A percentile compares a stretch with the other conserved stretches of the same genome.
These are phyloP conservation scores for Polyommatus icarus DNA, from an alignment of 2,888 invertebrate species.

Conservation along the genomic window DNA sequence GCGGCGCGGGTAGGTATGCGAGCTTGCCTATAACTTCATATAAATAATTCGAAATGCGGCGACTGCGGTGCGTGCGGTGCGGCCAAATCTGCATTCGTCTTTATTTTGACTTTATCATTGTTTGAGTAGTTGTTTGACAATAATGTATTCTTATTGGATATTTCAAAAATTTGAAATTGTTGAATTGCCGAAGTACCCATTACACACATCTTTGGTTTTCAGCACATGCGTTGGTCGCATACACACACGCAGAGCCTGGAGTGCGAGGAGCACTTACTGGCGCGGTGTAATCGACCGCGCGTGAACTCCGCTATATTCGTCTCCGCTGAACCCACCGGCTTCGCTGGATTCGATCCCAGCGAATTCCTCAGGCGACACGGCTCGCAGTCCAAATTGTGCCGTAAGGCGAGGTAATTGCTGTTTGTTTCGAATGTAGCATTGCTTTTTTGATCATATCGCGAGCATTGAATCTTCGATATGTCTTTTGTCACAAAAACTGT, in stretches of 20 bases:
- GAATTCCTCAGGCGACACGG: conserved; percentile 90
- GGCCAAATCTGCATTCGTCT: too few relatives aligned
- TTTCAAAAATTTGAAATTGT: too few relatives aligned
- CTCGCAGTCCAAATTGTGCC: conserved; percentile 88
- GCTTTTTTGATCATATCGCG: too few relatives aligned
- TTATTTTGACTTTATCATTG: too few relatives aligned
- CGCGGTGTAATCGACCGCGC: conserved; percentile 84
- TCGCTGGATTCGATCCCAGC: conserved; percentile 88
- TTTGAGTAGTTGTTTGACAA: too few relatives aligned
- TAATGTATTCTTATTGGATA: too few relatives aligned
- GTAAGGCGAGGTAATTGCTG: conserved; percentile 84
- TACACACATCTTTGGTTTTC: conserved; percentile 42
- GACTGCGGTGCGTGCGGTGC: too few relatives aligned
- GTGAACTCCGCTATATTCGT: conserved; percentile 94
- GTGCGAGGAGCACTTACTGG: conserved; percentile 80
- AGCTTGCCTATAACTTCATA: too few relatives aligned
- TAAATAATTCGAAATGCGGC: too few relatives aligned
- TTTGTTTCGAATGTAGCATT: not conserved
- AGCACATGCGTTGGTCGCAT: conserved; percentile 87
- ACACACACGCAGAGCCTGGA: conserved; percentile 84
- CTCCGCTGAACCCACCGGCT: conserved; percentile 86
- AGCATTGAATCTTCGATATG: not conserved
- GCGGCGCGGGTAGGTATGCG: too few relatives aligned
- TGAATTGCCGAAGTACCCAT: too few relatives aligned
- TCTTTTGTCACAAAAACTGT: too few relatives aligned